phyloP scores from a whole-genome alignment of 2,797 vertebrate genomes.

The Onychomys leucogaster region DNA sequence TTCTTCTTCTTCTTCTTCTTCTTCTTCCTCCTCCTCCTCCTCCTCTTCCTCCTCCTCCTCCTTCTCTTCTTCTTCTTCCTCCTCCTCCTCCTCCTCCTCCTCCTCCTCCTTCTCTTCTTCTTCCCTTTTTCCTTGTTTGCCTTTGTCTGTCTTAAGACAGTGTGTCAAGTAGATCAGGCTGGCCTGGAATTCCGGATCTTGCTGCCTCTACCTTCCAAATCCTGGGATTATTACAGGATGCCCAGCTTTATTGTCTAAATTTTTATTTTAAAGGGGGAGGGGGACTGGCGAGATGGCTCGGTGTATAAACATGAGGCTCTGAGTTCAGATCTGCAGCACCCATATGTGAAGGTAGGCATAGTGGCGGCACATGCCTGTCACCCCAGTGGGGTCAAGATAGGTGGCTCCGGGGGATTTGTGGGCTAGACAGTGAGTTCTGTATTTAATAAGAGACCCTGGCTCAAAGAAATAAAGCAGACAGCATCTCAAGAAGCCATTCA shows the following conservation, averaged over 20 bases:
- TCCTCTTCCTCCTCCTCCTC: no score
- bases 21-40: no score
- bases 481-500: not conserved
- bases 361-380: not conserved
- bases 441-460: not conserved
- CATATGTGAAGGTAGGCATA: not conserved
- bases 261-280: not conserved
- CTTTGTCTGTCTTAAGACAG: not conserved
- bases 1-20: no score
- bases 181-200: not conserved
- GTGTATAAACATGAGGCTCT: not conserved
- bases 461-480: not conserved
- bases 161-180: not conserved
- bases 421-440: not conserved
- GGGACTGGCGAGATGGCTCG: not conserved
- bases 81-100: no score
- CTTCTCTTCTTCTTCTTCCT: no score
- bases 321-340: not conserved
- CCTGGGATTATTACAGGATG: not conserved
- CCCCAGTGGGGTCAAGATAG: not conserved
- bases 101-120: no score
- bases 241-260: not conserved
- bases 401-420: not conserved
- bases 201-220: not conserved
- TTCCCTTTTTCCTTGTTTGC: not conserved